phyloP scores from a whole-genome alignment of 2,113 vertebrate species.

The Oostethus manadensis region DNA sequence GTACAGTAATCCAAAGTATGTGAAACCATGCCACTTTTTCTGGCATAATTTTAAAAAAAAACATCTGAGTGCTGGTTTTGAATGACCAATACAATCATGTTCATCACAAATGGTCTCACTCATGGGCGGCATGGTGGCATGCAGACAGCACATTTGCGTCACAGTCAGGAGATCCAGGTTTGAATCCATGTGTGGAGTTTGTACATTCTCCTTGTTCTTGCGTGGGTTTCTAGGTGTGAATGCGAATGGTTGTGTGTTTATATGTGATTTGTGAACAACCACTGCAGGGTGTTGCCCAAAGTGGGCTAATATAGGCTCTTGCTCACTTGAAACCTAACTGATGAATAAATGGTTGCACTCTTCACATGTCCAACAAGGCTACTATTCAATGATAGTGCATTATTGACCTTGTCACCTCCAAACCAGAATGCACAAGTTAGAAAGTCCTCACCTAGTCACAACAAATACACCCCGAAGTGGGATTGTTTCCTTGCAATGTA shows the following conservation, averaged over 20 bases:
- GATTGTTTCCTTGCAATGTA: slow-evolving; percentile 10
- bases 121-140: no score
- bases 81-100: background rate
- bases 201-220: no score
- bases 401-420: slow-evolving; percentile 7
- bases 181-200: no score
- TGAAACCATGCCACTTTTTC: background rate
- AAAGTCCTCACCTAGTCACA: background rate
- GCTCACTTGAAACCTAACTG: no score
- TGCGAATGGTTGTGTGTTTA: no score
- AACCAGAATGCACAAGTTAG: slow-evolving; percentile 1
- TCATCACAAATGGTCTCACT: no score
- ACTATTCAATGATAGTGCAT: background rate
- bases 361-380: background rate
- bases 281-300: no score
- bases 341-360: background rate
- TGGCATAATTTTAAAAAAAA: background rate
- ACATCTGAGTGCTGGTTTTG: background rate
- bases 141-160: no score
- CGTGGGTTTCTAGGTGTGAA: no score
- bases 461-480: slow-evolving; percentile 2
- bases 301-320: no score
- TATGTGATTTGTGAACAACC: no score
- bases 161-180: no score
- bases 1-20: background rate